Conservation (phyloP, 2,888 invertebrate genomes). For the Saturnia japonica region DNA sequence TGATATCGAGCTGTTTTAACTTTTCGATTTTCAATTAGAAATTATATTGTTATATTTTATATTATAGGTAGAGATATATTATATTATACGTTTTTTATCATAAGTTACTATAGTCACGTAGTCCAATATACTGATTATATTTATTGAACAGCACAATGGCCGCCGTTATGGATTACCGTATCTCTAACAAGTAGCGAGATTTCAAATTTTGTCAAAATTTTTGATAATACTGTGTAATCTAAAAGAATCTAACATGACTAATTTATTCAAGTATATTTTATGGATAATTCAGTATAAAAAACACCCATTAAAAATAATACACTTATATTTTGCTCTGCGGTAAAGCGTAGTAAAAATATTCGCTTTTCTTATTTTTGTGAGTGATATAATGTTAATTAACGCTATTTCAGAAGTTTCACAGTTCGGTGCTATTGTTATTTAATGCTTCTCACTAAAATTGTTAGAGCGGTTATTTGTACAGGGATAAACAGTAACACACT, state of each 20-base stretch:
- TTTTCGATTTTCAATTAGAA: too few species aligned
- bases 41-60: too few species aligned
- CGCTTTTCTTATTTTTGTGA: neutral
- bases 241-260: too few species aligned
- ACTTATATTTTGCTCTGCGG: neutral
- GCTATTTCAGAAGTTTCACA: slow-evolving; percentile 17
- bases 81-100: too few species aligned
- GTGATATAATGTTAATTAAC: slow-evolving; percentile 11
- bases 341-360: neutral
- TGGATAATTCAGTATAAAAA: too few species aligned
- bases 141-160: neutral
- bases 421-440: slow-evolving; percentile 16
- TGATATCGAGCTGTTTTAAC: too few species aligned
- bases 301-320: too few species aligned
- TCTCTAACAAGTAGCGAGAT: neutral
- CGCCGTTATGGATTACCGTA: neutral
- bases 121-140: neutral
- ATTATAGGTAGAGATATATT: neutral
- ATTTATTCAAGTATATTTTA: too few species aligned
- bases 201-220: neutral
- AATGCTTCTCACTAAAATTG: slow-evolving; percentile 15
- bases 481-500: neutral
- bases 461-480: neutral
- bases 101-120: neutral
- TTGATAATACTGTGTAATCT: neutral